A percentile compares a stretch with the other conserved stretches of the same genome.
phyloP scores from a whole-genome alignment of 2,888 invertebrate genomes.

The Zaprionus lineosus region DNA sequence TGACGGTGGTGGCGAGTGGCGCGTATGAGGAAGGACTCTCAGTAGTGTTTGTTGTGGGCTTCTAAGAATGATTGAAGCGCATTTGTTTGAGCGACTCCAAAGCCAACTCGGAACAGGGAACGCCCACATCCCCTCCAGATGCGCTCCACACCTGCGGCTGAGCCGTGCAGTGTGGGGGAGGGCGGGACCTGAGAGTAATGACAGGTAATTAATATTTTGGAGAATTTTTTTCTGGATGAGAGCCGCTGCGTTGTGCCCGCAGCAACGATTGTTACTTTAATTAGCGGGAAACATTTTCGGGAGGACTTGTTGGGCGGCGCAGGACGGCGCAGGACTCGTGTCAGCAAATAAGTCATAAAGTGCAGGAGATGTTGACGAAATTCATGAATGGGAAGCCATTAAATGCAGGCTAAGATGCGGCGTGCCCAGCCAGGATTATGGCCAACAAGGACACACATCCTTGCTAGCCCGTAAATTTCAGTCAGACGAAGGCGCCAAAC shows the following conservation, averaged over 20 bases:
- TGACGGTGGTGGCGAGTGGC: no score
- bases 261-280: constrained; percentile 30
- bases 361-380: constrained; percentile 59
- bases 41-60: constrained; percentile 16
- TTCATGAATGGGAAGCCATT: constrained; percentile 45
- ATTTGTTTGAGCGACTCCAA: constrained; percentile 51
- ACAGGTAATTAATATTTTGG: constrained; percentile 65
- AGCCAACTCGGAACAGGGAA: neutral
- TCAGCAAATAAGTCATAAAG: constrained; percentile 72
- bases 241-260: constrained; percentile 2
- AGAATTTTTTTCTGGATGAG: constrained; percentile 22
- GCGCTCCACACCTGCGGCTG: constrained; percentile 56
- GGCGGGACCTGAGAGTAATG: constrained; percentile 54
- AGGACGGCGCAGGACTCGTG: no score
- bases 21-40: constrained; percentile 38
- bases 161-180: constrained; percentile 3
- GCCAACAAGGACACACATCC: neutral
- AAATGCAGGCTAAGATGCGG: constrained; percentile 52
- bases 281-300: constrained; percentile 42
- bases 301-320: no score
- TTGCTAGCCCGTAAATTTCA: constrained; percentile 25
- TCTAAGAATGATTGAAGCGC: constrained; percentile 59
- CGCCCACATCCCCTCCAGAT: neutral
- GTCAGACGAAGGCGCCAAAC: constrained; percentile 15
- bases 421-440: constrained; percentile 2